Percentiles rank a stretch among this genome's conserved stretches.
Conservation (phyloP, 1,140 invertebrate genomes). For the Chironomus striatipennis region DNA sequence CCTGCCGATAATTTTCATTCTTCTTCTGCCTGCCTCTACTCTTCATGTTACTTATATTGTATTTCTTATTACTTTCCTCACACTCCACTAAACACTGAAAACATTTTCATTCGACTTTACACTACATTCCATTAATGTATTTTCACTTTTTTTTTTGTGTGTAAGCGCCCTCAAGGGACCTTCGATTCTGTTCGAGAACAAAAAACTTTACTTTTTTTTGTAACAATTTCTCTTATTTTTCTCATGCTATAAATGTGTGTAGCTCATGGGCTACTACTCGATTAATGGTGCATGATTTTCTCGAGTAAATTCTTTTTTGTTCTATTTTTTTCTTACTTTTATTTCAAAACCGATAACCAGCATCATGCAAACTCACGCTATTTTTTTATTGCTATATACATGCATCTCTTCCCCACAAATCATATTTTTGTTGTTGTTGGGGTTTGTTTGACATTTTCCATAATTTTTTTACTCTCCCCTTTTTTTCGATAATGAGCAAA, state of each 20-base stretch:
- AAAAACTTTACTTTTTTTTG: slow-evolving; percentile 1
- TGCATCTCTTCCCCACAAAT: no score
- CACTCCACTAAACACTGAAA: not conserved
- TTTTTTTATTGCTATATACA: no score
- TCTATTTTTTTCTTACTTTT: no score
- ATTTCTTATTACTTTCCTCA: not conserved
- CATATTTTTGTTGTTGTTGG: slow-evolving; percentile 3
- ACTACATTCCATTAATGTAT: slow-evolving; percentile 13
- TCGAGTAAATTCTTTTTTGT: not conserved
- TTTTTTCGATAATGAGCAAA: slow-evolving; percentile 16
- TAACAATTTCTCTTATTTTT: not conserved
- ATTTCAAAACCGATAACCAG: not conserved
- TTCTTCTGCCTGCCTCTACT: not conserved
- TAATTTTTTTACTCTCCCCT: not conserved
- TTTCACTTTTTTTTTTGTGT: not conserved
- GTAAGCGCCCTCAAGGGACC: slow-evolving; percentile 4
- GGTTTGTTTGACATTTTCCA: not conserved
- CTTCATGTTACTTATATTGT: not conserved
- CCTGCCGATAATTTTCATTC: not conserved
- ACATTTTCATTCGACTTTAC: not conserved
- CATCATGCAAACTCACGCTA: not conserved
- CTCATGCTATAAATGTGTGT: not conserved
- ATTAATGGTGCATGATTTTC: slow-evolving; percentile 16
- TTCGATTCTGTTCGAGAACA: not conserved
- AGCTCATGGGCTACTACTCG: slow-evolving; percentile 2